Evolutionary conservation across 2,113 vertebrate species (phyloP), one percentile per base, ranked within the genome.

Genomic region (Falcunculus frontatus): DNA sequence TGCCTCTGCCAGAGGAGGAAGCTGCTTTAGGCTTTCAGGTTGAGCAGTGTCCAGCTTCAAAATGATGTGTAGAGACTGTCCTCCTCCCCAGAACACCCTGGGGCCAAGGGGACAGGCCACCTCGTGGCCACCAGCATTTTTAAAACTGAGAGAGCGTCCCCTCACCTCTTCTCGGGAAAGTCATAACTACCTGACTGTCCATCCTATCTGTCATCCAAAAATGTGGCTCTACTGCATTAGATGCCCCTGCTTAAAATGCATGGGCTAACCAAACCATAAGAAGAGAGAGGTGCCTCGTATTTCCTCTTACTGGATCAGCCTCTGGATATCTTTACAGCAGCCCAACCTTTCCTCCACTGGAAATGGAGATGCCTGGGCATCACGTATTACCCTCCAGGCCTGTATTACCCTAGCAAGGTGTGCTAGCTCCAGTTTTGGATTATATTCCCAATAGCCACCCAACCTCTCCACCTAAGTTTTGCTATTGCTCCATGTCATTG

Each of bases 401-500:
- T 53, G 30, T 18, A 23, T 57, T n/a, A n/a, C n/a, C n/a, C n/a
- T n/a, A n/a, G 33, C 32, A 37, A 81, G 13, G 8, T 62, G 16
- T 55, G n/a, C 21, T 37, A 11, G 3, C 22, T 49, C 41, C 53
- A 35, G 1, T 1, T 0, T 12, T 25, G 41, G 16, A 23, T 59
- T 63, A 41, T 35, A 13, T 46, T 75, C 42, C 56, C 6, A 46
- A n/a, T 0, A 67, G 7, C 53, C 16, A 39, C 35, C 18, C 35
- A 64, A 5, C 5, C 25, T 46, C 41, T 83, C 29, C 18, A 37
- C 16, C n/a, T 20, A 39, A 59, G 22, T 68, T 59, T 90, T 13
- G 5, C 27, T 37, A 23, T 57, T 63, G 16, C 11, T 74, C 39
- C 16, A 1, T 50, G 33, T 18, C 12, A 26, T 21, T 85, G 70